Evolutionary conservation across 2,113 vertebrate genomes (phyloP).

Genomic region (Psophia crepitans): DNA sequence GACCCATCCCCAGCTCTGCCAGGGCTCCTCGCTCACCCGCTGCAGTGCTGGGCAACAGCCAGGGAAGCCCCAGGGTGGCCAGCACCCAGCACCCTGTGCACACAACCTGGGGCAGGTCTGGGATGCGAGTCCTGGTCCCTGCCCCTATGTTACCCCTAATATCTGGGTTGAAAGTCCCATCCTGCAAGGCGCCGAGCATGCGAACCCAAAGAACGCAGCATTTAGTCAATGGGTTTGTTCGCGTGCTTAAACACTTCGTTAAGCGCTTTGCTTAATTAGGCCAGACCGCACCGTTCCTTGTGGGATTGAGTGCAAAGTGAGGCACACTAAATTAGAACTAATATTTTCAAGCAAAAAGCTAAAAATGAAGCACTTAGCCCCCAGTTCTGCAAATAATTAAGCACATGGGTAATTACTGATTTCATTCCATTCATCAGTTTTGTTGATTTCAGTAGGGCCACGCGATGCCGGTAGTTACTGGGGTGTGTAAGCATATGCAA

Average conservation of each 20-base stretch:
- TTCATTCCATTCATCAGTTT: constrained; percentile 10
- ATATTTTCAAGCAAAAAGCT: constrained; percentile 1
- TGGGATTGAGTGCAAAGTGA: not conserved
- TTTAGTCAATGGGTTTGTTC: not conserved
- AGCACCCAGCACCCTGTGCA: not conserved
- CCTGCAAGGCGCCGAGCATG: not conserved
- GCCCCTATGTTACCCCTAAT: not conserved
- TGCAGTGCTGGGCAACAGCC: not conserved
- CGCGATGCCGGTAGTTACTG: not conserved
- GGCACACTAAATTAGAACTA: not conserved
- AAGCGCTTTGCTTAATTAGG: constrained; percentile 50
- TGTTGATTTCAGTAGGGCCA: not conserved
- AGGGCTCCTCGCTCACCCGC: not conserved
- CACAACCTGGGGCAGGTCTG: accelerated
- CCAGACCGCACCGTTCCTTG: not conserved
- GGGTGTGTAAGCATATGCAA: not conserved
- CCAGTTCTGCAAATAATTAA: constrained; percentile 55
- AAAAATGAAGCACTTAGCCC: constrained; percentile 30
- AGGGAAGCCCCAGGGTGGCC: not conserved
- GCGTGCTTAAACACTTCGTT: not conserved
- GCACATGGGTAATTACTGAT: constrained; percentile 59
- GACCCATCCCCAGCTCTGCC: not conserved
- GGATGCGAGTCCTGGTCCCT: not conserved
- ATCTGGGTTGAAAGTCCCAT: not conserved
- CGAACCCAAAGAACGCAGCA: accelerated